These are phyloP conservation scores for Drosophila mojavensis DNA, from an alignment of 1,140 invertebrate genomes.

Conservation along the genomic window DNA sequence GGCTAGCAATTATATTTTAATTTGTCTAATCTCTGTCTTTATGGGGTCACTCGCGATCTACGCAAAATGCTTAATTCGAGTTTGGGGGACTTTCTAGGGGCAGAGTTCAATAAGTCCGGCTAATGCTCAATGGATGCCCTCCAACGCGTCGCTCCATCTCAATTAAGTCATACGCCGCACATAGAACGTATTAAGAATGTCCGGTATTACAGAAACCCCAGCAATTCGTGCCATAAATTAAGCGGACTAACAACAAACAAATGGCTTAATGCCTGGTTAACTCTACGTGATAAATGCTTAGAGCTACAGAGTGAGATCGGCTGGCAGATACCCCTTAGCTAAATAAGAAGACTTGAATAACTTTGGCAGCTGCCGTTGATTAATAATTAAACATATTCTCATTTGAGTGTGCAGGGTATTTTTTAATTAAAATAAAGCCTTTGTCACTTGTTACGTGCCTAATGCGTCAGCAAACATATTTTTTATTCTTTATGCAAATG, in stretches of 20 bases:
- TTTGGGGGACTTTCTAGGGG: background rate
- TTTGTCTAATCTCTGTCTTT: conserved; percentile 42
- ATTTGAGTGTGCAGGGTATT: background rate
- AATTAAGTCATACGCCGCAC: conserved; percentile 12
- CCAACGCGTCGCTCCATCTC: background rate
- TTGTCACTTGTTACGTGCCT: conserved; percentile 7
- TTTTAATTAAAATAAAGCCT: conserved; percentile 5
- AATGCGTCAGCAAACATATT: background rate
- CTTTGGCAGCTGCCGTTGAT: background rate
- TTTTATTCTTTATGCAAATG: conserved; percentile 26
- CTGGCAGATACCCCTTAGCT: background rate
- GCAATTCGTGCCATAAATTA: conserved; percentile 63
- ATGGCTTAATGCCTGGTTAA: conserved; percentile 35
- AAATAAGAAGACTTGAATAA: background rate
- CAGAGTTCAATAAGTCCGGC: conserved; percentile 5
- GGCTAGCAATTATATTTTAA: conserved; percentile 50
- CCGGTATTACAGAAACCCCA: conserved; percentile 50
- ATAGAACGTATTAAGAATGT: conserved; percentile 23
- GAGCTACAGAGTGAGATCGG: background rate
- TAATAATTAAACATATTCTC: background rate
- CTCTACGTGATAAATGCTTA: conserved; percentile 28
- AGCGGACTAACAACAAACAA: conserved; percentile 38
- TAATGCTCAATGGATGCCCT: background rate
- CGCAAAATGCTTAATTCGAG: conserved; percentile 8
- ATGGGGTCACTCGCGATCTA: conserved; percentile 54